Evolutionary conservation across 1,140 invertebrate genomes (phyloP).

Genomic region (Monomorium pharaonis): DNA sequence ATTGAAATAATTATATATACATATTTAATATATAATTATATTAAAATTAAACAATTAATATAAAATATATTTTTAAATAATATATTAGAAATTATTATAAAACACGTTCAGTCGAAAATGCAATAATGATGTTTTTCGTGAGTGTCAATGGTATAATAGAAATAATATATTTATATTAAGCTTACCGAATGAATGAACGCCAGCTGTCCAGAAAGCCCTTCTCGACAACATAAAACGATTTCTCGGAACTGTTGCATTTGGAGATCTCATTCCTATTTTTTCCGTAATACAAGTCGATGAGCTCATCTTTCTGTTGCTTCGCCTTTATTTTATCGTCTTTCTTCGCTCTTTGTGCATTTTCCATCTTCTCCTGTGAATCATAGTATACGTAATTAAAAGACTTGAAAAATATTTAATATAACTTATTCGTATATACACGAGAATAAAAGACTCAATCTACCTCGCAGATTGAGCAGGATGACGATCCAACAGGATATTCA

Average conservation of each 20-base stretch:
- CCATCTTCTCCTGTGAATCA: slow-evolving; percentile 74
- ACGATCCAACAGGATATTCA: slow-evolving; percentile 79
- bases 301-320: slow-evolving; percentile 79
- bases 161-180: slow-evolving; percentile 34
- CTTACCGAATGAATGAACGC: slow-evolving; percentile 81
- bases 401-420: neutral
- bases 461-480: slow-evolving; percentile 84
- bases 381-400: neutral
- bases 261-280: slow-evolving; percentile 78
- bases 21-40: neutral
- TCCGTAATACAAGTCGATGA: slow-evolving; percentile 79
- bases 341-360: slow-evolving; percentile 79
- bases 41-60: neutral
- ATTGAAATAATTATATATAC: too few species aligned
- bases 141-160: neutral
- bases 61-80: neutral
- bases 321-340: slow-evolving; percentile 82
- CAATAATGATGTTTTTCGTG: neutral
- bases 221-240: slow-evolving; percentile 78
- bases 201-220: slow-evolving; percentile 80
- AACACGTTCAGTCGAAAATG: neutral
- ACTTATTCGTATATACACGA: neutral
- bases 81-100: neutral
- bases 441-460: slow-evolving; percentile 71
- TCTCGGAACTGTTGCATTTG: slow-evolving; percentile 65